Percentiles rank a stretch among this genome's conserved stretches.
Evolutionary conservation across 2,888 invertebrate species (phyloP).

Genomic region (Frankliniella intonsa): DNA sequence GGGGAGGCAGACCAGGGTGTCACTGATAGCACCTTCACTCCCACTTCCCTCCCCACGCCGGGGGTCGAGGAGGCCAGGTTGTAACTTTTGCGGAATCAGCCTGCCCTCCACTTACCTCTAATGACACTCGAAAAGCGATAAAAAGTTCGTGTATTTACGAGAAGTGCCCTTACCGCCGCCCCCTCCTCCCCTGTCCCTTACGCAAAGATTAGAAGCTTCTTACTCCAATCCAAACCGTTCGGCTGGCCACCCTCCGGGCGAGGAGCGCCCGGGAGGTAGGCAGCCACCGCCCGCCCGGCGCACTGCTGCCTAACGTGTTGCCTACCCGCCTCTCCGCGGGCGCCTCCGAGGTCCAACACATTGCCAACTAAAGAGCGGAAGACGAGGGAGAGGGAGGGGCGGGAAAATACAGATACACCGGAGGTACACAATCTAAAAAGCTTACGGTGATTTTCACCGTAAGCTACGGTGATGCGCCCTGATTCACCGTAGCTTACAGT

Average conservation of each 20-base stretch:
- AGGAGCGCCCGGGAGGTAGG: neutral
- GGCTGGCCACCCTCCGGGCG: too few species aligned
- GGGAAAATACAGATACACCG: too few species aligned
- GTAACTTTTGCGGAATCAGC: conserved; percentile 26
- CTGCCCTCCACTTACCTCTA: neutral
- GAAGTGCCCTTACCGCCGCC: neutral
- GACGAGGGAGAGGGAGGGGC: too few species aligned
- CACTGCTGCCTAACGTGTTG: neutral
- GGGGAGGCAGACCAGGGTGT: neutral
- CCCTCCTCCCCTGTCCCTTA: neutral
- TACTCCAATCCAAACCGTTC: too few species aligned
- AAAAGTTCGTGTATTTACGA: conserved; percentile 14
- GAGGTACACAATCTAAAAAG: too few species aligned
- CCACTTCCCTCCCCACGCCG: neutral
- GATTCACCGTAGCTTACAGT: too few species aligned
- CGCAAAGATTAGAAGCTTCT: neutral
- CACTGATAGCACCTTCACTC: neutral
- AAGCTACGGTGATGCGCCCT: too few species aligned
- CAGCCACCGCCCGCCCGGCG: neutral
- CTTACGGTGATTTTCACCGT: too few species aligned
- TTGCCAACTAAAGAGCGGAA: neutral
- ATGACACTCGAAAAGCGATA: conserved; percentile 25
- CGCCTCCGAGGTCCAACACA: neutral
- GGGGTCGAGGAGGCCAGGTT: neutral
- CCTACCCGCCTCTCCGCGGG: neutral